Percentiles rank a stretch among this genome's conserved stretches.
These are phyloP conservation scores for Orbicella faveolata DNA, from an alignment of 64 coral and sea anemone genomes.

Conservation along the genomic window DNA sequence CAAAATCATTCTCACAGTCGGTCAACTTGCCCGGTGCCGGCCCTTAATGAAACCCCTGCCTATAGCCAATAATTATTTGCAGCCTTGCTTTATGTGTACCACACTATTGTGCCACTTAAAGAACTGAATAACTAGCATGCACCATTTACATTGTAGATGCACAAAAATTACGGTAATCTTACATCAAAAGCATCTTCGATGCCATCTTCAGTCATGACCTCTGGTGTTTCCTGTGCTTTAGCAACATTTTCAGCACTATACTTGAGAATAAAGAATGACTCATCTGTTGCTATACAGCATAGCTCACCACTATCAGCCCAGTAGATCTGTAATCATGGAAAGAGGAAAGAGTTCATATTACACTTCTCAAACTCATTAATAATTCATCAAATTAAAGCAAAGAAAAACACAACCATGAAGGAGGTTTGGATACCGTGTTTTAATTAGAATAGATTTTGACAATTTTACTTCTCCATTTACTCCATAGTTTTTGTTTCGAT, in stretches of 20 bases:
- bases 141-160: not conserved
- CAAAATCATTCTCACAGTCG: no score
- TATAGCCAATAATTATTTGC: no score
- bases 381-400: no score
- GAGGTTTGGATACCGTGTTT: no score
- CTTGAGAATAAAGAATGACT: constrained; percentile 90
- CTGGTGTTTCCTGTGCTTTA: constrained; percentile 73
- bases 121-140: not conserved
- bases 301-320: constrained; percentile 99
- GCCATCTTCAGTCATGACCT: constrained; percentile 91
- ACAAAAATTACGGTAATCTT: constrained; percentile 9
- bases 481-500: no score
- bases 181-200: constrained; percentile 99
- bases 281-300: constrained; percentile 93
- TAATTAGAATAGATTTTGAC: no score
- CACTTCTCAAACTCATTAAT: no score
- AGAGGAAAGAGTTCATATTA: not conserved
- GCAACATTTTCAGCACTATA: constrained; percentile 90
- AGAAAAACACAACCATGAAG: no score
- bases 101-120: not conserved
- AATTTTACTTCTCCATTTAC: no score
- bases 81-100: no score
- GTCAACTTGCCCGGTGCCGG: not conserved
- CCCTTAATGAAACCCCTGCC: no score
- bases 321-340: constrained; percentile 49